Evolutionary conservation across 2,888 invertebrate species (phyloP).

Genomic region (Tenthredo scrophulariae): DNA sequence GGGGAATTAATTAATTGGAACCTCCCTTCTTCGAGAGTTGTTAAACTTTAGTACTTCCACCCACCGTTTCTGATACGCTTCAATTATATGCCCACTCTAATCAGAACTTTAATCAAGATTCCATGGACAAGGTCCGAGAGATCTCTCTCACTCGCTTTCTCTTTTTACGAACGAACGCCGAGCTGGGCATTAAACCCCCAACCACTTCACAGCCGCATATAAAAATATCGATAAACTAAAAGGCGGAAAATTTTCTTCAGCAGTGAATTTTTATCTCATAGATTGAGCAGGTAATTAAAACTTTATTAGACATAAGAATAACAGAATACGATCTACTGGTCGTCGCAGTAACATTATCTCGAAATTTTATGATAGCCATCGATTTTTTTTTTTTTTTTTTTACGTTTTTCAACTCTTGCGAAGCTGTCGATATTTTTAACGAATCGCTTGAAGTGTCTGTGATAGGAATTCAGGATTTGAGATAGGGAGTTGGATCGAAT

Average conservation of each 20-base stretch:
- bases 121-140: slow-evolving; percentile 26
- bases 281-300: background rate
- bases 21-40: slow-evolving; percentile 9
- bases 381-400: background rate
- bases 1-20: slow-evolving; percentile 49
- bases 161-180: background rate
- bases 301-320: background rate
- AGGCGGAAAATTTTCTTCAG: background rate
- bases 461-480: slow-evolving; percentile 10
- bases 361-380: background rate
- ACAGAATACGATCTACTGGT: background rate
- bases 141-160: background rate
- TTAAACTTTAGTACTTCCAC: slow-evolving; percentile 41
- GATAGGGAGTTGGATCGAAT: background rate
- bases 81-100: slow-evolving; percentile 47
- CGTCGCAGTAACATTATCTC: background rate
- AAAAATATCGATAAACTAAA: background rate
- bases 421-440: background rate
- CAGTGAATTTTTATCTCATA: background rate
- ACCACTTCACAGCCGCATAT: background rate
- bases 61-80: slow-evolving; percentile 21
- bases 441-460: background rate
- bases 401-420: background rate
- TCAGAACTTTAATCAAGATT: slow-evolving; percentile 51
- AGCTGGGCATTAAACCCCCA: background rate